phyloP scores from a whole-genome alignment of 1,140 invertebrate species.

The Lepidurus arcticus region DNA sequence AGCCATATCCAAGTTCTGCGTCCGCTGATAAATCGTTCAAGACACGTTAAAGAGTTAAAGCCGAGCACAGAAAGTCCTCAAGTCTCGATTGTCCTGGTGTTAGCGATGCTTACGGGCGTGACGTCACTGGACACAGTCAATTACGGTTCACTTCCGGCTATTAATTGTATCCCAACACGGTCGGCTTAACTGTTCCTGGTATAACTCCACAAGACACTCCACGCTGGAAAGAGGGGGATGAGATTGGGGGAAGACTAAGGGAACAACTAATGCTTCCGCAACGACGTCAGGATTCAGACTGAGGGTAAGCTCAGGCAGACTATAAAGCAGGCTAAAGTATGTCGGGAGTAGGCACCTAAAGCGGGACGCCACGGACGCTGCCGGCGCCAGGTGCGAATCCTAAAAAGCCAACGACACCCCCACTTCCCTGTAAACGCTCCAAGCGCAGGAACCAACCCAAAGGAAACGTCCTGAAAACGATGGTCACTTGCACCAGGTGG shows the following conservation, averaged over 20 bases:
- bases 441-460: neutral
- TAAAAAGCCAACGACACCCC: neutral
- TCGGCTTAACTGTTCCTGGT: constrained; percentile 13
- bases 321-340: neutral
- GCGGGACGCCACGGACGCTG: neutral
- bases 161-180: constrained; percentile 9
- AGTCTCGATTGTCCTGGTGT: too few species aligned
- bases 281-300: neutral
- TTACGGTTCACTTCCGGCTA: constrained; percentile 1
- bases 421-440: neutral
- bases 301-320: neutral
- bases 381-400: constrained; percentile 5
- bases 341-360: neutral
- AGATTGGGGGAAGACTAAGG: neutral
- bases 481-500: neutral
- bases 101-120: neutral
- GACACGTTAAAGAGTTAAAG: too few species aligned
- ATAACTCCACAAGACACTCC: neutral
- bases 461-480: neutral
- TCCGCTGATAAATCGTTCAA: too few species aligned
- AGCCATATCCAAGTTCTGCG: too few species aligned
- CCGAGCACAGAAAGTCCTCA: too few species aligned
- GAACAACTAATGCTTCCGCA: neutral
- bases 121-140: constrained; percentile 7
- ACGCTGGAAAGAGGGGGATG: neutral